Evolutionary conservation across 2,888 invertebrate species (phyloP), one percentile per base, ranked within the genome.

Genomic region (Leistus spinibarbis): DNA sequence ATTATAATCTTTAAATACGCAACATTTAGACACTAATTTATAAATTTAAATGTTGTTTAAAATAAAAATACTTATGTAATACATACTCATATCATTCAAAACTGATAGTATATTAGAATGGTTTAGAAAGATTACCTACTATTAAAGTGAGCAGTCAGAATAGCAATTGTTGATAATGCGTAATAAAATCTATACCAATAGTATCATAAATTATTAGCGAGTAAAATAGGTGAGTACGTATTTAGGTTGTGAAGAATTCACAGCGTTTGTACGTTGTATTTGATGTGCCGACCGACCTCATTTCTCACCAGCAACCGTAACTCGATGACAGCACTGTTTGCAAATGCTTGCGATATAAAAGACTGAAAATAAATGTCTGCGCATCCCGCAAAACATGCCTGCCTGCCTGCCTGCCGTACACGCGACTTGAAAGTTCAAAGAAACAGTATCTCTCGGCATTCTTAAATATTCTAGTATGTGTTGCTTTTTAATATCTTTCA

Each of bases 331-430:
- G 70, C 53, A 70, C 63, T 70, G 70, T 70, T 70, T 70, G 70
- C 40, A 70, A 70, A 70, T 63, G 70, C 63, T 70, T 70, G 70
- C 62, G 53, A 70, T 70, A 70, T 71, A 71, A 71, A 71, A 65
- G 71, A 56, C 71, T 71, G 54, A 64, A 71, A 71, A 71, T 71
- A 71, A 71, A 71, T 71, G 65, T 71, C 27, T 54, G 24, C 64
- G 65, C 64, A 64, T 53, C 56, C 65, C 16, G 64, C 27, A 63
- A 65, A 65, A 64, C 64, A 64, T 64, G n/a, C n/a, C n/a, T n/a
- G n/a, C n/a, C n/a, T n/a, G n/a, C n/a, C n/a, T n/a, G n/a, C n/a
- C n/a, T n/a, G n/a, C 56, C 54, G 53, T 10, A 23, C 23, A 4
- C 13, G 40, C n/a, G 56, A 71, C 54, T 65, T 56, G 70, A 71